A percentile compares a stretch with the other conserved stretches of the same genome.
These are phyloP conservation scores for Neelides sp. DNA, from an alignment of 1,140 invertebrate genomes.

Conservation along the genomic window DNA sequence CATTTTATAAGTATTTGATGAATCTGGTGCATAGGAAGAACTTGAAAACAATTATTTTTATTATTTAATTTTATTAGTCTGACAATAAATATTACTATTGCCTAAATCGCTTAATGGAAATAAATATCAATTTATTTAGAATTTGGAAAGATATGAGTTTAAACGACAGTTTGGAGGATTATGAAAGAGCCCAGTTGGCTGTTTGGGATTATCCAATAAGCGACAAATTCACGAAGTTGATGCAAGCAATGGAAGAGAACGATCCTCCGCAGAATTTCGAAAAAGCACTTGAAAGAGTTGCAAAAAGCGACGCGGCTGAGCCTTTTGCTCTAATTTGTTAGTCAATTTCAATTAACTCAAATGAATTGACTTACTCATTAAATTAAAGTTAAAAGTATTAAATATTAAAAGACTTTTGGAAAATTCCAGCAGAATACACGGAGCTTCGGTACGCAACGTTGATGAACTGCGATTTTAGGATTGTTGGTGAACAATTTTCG, in stretches of 20 bases:
- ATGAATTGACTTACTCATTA: not conserved
- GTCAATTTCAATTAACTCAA: not conserved
- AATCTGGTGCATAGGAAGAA: too few relatives aligned
- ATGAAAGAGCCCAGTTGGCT: constrained; percentile 44
- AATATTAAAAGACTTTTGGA: constrained; percentile 4
- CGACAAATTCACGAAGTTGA: constrained; percentile 50
- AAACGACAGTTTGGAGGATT: constrained; percentile 41
- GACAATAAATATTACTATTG: not conserved
- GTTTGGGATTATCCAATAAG: constrained; percentile 53
- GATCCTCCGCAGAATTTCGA: constrained; percentile 39
- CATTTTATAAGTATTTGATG: too few relatives aligned
- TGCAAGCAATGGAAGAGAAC: constrained; percentile 44
- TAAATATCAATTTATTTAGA: constrained; percentile 34
- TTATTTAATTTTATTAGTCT: not conserved
- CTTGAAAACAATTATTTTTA: not conserved
- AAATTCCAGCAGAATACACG: constrained; percentile 43
- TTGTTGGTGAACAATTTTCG: constrained; percentile 82
- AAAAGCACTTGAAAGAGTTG: constrained; percentile 40
- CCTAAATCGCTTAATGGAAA: not conserved
- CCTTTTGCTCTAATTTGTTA: constrained; percentile 40
- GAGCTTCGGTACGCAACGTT: constrained; percentile 45
- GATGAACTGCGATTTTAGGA: constrained; percentile 45
- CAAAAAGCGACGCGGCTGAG: constrained; percentile 42
- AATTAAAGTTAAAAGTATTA: not conserved
- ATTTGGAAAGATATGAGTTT: constrained; percentile 51